Evolutionary conservation across 2,113 vertebrate genomes (phyloP).

Genomic region (Chaenogobius annularis): DNA sequence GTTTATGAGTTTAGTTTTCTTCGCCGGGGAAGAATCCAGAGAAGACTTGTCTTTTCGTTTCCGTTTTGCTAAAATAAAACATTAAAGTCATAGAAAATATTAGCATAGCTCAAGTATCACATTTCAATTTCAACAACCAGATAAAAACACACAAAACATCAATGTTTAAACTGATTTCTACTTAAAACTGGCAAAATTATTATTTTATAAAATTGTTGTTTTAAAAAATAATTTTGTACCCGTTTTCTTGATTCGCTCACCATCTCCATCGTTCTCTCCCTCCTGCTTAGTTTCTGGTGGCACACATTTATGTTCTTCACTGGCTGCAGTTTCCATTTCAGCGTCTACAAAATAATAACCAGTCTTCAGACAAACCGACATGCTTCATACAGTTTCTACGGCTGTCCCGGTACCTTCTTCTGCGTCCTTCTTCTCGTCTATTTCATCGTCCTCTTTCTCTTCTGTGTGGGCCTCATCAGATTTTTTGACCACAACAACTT

Average conservation of each 20-base stretch:
- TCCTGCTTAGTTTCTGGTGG: not conserved
- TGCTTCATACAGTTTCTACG: not conserved
- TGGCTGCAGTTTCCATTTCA: slow-evolving; percentile 1
- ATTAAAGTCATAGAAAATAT: not conserved
- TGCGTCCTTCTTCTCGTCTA: not conserved
- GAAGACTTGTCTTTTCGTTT: slow-evolving; percentile 33
- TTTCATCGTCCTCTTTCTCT: not conserved
- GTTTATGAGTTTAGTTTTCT: slow-evolving; percentile 53
- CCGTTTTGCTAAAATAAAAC: slow-evolving; percentile 27
- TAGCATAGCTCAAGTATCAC: not conserved
- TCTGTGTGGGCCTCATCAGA: not conserved
- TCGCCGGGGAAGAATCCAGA: slow-evolving; percentile 16
- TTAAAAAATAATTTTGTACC: not conserved
- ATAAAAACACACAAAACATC: no score
- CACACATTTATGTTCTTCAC: not conserved
- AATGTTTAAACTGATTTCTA: no score
- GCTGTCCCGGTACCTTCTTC: slow-evolving; percentile 14
- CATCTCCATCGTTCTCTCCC: not conserved
- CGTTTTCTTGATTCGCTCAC: not conserved
- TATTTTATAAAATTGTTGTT: no score
- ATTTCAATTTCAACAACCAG: not conserved
- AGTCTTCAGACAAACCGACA: not conserved
- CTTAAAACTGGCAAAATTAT: no score
- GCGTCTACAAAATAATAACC: slow-evolving; percentile 14
- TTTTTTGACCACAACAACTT: not conserved